Percentiles rank a stretch among this genome's conserved stretches.
Conservation (phyloP, 2,797 vertebrate species). For the Aphelocoma californica region DNA sequence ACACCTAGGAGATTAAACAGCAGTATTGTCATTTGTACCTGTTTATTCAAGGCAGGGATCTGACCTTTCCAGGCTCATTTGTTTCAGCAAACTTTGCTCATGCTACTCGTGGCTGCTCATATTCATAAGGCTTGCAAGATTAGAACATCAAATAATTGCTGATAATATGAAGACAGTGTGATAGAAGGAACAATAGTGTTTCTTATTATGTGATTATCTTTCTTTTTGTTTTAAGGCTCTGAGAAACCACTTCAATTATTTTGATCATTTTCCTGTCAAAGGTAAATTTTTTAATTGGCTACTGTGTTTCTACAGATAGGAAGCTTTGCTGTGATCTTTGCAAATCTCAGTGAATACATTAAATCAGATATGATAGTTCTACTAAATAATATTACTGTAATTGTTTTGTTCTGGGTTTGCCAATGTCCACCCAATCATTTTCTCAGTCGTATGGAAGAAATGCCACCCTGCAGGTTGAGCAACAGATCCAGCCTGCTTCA, state of each 20-base stretch:
- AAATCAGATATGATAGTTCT: neutral
- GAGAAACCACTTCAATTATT: conserved; percentile 10
- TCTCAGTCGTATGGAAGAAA: neutral
- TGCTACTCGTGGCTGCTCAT: conserved; percentile 14
- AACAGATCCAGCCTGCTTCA: neutral
- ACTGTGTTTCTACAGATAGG: neutral
- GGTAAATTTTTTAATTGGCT: neutral
- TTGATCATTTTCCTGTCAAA: neutral
- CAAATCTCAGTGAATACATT: neutral
- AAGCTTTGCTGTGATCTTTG: neutral
- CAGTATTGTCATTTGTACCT: neutral
- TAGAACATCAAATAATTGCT: conserved; percentile 40
- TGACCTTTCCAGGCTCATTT: conserved; percentile 42
- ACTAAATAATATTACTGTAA: neutral
- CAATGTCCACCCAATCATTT: neutral
- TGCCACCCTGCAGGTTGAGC: neutral
- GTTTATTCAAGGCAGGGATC: conserved; percentile 57
- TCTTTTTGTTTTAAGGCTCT: neutral
- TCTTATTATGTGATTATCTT: neutral
- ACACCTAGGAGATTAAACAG: conserved; percentile 22
- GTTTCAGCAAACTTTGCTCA: conserved; percentile 41
- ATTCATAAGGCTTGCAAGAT: neutral
- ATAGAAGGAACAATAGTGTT: neutral
- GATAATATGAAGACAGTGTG: neutral
- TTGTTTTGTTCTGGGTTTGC: neutral